Evolutionary conservation across 1,140 invertebrate genomes (phyloP).

Genomic region (Cataglyphis hispanica): DNA sequence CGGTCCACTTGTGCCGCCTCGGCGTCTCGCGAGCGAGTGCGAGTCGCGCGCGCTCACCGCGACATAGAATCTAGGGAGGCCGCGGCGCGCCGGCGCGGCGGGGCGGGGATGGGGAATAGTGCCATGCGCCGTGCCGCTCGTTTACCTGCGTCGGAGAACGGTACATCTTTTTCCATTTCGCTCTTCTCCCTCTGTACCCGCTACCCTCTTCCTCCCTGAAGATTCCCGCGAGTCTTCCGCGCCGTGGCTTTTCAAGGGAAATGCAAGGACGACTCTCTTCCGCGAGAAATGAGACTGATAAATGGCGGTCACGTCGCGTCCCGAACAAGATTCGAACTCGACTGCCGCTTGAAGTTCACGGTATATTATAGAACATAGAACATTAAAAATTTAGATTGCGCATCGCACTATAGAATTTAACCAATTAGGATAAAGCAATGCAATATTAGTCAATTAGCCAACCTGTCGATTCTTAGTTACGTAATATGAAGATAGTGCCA

Average conservation of each 20-base stretch:
- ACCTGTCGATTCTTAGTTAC: background rate
- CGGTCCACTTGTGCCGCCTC: conserved; percentile 1
- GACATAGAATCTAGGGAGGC: background rate
- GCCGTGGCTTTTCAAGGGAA: conserved; percentile 37
- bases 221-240: conserved; percentile 16
- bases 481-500: background rate
- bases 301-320: conserved; percentile 13
- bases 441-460: background rate
- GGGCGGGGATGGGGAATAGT: background rate
- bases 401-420: background rate
- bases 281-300: conserved; percentile 45
- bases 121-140: conserved; percentile 11
- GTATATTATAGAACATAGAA: background rate
- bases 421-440: background rate
- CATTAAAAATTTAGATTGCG: background rate
- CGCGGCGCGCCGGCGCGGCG: background rate
- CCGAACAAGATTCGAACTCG: background rate
- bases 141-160: conserved; percentile 55
- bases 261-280: conserved; percentile 56
- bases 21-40: conserved; percentile 43
- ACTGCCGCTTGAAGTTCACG: background rate
- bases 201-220: background rate
- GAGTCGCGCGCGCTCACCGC: conserved; percentile 14
- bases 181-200: conserved; percentile 34
- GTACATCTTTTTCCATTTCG: conserved; percentile 62